phyloP scores from a whole-genome alignment of 2,113 vertebrate species.

The Periophthalmodon schlosseri region DNA sequence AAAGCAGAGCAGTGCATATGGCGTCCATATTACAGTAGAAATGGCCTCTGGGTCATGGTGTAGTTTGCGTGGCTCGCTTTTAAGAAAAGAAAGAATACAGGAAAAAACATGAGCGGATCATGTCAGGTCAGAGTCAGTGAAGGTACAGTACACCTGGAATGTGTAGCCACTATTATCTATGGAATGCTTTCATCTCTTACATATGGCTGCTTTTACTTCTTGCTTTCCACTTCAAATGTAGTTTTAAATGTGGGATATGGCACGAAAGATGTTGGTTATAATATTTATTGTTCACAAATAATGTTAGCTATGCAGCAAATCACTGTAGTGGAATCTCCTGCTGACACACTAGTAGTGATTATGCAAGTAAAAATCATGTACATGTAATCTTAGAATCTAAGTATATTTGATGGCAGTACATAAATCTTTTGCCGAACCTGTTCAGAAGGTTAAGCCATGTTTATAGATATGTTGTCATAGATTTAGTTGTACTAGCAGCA shows the following conservation, averaged over 20 bases:
- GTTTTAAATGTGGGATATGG: constrained; percentile 20
- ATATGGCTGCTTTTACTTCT: constrained; percentile 34
- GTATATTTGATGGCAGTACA: neutral
- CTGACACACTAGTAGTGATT: neutral
- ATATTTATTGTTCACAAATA: neutral
- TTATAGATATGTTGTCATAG: neutral
- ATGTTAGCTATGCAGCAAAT: neutral
- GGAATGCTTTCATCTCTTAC: constrained; percentile 67
- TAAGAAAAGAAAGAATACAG: constrained; percentile 11
- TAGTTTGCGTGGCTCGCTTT: constrained; percentile 38
- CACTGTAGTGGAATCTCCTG: neutral
- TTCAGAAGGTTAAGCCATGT: neutral
- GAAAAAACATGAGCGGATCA: constrained; percentile 28
- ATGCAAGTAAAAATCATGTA: neutral
- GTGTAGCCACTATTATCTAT: constrained; percentile 38
- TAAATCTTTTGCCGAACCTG: neutral
- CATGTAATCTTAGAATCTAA: neutral
- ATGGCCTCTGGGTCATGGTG: constrained; percentile 31
- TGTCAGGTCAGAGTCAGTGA: constrained; percentile 50
- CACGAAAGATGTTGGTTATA: constrained; percentile 8
- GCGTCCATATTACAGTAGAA: constrained; percentile 53
- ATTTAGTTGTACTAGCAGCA: neutral
- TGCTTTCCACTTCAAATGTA: constrained; percentile 10
- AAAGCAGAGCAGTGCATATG: constrained; percentile 43
- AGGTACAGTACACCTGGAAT: constrained; percentile 65